Evolutionary conservation across 2,113 vertebrate species (phyloP).

Genomic region (Ploceus nigricollis): DNA sequence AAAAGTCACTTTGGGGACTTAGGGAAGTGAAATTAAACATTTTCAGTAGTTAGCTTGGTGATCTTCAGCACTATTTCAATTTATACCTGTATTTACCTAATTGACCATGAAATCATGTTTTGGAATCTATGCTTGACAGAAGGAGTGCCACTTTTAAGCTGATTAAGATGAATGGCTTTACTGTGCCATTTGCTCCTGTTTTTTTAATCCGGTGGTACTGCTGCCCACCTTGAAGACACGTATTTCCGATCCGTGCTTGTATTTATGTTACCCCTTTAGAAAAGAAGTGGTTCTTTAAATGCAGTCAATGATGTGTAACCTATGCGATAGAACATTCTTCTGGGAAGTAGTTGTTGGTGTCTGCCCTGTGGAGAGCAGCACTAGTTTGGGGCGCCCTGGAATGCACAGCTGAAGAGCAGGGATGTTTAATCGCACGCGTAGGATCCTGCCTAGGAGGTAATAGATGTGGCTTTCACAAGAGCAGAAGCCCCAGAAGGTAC

Average conservation of each 20-base stretch:
- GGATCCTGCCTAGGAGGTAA: neutral
- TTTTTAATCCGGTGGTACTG: slow-evolving; percentile 13
- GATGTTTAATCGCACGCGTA: neutral
- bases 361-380: neutral
- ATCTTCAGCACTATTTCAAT: slow-evolving; percentile 69
- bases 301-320: neutral
- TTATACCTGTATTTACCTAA: slow-evolving; percentile 79
- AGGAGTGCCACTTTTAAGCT: slow-evolving; percentile 61
- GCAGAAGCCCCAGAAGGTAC: slow-evolving; percentile 22
- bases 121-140: slow-evolving; percentile 59
- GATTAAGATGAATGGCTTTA: slow-evolving; percentile 74
- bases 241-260: slow-evolving; percentile 43
- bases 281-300: neutral
- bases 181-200: slow-evolving; percentile 47
- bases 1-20: slow-evolving; percentile 63
- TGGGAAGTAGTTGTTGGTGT: neutral
- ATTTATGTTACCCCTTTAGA: slow-evolving; percentile 8
- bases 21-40: slow-evolving; percentile 75
- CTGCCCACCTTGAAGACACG: slow-evolving; percentile 48
- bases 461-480: slow-evolving; percentile 27
- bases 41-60: slow-evolving; percentile 76
- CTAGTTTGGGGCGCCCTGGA: neutral
- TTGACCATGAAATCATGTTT: slow-evolving; percentile 77
- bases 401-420: neutral
- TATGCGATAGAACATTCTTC: neutral